Evolutionary conservation across 1,140 invertebrate species (phyloP), one percentile per base, ranked within the genome.

Genomic region (Lamellibrachia luymesi): DNA sequence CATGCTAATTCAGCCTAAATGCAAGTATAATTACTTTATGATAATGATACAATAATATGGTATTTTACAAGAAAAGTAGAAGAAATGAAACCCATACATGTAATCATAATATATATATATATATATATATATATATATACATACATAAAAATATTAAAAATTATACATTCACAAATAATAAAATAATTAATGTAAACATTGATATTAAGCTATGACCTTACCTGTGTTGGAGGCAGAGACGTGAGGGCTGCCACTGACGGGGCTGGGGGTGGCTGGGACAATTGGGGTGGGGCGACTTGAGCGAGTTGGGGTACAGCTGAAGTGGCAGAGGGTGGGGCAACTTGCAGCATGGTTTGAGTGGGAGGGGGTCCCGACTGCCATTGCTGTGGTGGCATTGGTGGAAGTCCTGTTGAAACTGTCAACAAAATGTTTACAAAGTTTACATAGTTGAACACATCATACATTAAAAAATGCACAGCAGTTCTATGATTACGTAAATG

Each of bases 211-310:
- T 2, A 8, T 10, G 64, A 80, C 17, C 2, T 80, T 80, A 80
- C 64, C 64, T 80, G 64, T 8, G 64, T 17, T 4, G 64, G 64
- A 22, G 64, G 64, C 25, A 80, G 64, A 80, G 64, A 80, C 1
- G 64, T 80, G 64, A 80, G 64, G 13, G 64, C 64, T 80, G 64
- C 64, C 13, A 80, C 64, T 80, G 64, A 0, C 64, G 64, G 93
- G 92, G 94, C 94, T 92, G 95, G 94, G 94, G 95, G 94, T 22
- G 49, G 91, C 94, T 93, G 95, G 94, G 94, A 95, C 93, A 93
- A 97, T 96, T 90, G 91, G 92, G 25, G 51, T 51, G 90, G 92
- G 92, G 90, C 25, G 56, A 13, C 92, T 92, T 92, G 91, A 92
- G 93, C 92, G 50, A 91, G 91, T 17, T 92, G 94, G 22, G 94